A percentile compares a stretch with the other conserved stretches of the same genome.
phyloP scores from a whole-genome alignment of 1,140 invertebrate genomes.

The Drosophila leontia region DNA sequence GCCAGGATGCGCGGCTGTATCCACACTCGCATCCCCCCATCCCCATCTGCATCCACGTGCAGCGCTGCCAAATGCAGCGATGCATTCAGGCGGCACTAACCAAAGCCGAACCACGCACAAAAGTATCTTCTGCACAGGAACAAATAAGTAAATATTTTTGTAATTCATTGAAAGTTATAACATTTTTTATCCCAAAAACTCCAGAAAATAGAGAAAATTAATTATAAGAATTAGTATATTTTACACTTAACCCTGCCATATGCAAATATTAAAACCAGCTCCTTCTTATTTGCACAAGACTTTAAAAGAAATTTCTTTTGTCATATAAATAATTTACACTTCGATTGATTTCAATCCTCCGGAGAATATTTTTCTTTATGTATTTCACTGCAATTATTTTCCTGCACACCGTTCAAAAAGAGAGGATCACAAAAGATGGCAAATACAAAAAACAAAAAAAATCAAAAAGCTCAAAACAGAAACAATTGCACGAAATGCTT shows the following conservation, averaged over 20 bases:
- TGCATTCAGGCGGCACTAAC: conserved; percentile 68
- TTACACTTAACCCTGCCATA: too few relatives aligned
- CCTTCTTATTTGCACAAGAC: background rate
- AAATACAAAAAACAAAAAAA: conserved; percentile 16
- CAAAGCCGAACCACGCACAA: conserved; percentile 63
- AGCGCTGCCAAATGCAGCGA: conserved; percentile 55
- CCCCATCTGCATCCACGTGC: background rate
- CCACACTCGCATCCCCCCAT: background rate
- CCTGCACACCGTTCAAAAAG: conserved; percentile 28
- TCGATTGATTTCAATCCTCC: too few relatives aligned
- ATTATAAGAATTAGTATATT: background rate
- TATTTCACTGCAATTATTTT: conserved; percentile 70
- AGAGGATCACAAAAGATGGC: conserved; percentile 41
- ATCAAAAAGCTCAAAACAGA: conserved; percentile 36
- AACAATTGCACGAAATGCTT: conserved; percentile 64
- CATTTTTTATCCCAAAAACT: background rate
- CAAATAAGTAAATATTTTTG: background rate
- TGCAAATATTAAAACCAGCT: too few relatives aligned
- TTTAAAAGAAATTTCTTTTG: background rate
- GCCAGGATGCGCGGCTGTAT: conserved; percentile 26
- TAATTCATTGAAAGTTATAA: background rate
- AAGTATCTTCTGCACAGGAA: conserved; percentile 40
- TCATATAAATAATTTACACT: background rate
- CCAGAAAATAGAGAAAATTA: background rate
- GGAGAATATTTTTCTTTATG: background rate